phyloP scores from a whole-genome alignment of 2,888 invertebrate genomes.

The Platyscelio sp. region DNA sequence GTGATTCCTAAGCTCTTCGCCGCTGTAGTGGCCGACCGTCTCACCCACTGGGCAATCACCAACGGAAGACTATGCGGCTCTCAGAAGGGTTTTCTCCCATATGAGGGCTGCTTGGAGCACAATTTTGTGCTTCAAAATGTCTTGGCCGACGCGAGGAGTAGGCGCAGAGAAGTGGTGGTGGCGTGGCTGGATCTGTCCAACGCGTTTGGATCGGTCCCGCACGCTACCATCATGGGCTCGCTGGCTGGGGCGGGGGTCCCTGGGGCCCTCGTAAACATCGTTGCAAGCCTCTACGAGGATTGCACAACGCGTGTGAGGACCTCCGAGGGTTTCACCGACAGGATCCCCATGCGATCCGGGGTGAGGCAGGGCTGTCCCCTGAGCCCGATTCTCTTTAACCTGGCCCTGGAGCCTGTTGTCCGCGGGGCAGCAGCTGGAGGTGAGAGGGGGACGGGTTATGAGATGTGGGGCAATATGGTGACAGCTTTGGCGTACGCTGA shows the following conservation, averaged over 20 bases:
- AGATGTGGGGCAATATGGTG: constrained; percentile 15
- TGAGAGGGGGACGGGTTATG: constrained; percentile 36
- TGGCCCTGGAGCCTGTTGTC: constrained; percentile 74
- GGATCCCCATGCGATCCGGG: constrained; percentile 69
- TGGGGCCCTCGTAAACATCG: constrained; percentile 26
- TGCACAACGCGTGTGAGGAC: constrained; percentile 55
- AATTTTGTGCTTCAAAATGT: constrained; percentile 80
- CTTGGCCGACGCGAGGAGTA: constrained; percentile 70
- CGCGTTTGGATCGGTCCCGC: constrained; percentile 82
- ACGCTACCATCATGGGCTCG: constrained; percentile 73
- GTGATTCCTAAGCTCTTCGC: constrained; percentile 60
- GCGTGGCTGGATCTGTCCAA: constrained; percentile 83
- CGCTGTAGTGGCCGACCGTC: constrained; percentile 19
- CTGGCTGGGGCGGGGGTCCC: constrained; percentile 56
- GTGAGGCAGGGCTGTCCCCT: constrained; percentile 81
- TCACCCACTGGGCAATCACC: constrained; percentile 67
- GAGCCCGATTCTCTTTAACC: constrained; percentile 34
- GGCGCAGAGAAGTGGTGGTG: constrained; percentile 69
- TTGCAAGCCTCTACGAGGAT: constrained; percentile 63
- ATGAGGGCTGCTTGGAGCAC: constrained; percentile 80
- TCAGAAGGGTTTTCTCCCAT: constrained; percentile 82
- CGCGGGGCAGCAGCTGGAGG: not conserved
- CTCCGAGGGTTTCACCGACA: constrained; percentile 51
- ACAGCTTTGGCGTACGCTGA: constrained; percentile 62
- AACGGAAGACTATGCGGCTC: constrained; percentile 73